Conservation (phyloP, 2,888 invertebrate species). For the Chrysolina haemoptera region DNA sequence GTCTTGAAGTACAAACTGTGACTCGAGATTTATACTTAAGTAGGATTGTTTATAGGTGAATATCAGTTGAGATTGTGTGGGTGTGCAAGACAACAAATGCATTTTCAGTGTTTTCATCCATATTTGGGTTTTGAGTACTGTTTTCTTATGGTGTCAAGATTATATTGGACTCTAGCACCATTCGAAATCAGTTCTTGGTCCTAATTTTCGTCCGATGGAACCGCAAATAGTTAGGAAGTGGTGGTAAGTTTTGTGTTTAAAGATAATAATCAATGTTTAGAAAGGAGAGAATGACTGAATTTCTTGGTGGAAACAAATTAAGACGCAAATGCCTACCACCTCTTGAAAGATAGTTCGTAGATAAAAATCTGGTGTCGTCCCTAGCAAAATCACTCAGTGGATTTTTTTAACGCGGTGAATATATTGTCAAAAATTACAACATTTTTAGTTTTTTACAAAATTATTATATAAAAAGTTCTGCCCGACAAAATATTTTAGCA, state of each 20-base stretch:
- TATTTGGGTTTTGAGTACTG: conserved; percentile 72
- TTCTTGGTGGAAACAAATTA: too few relatives aligned
- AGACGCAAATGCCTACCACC: too few relatives aligned
- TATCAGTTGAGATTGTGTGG: conserved; percentile 43
- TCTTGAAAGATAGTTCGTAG: too few relatives aligned
- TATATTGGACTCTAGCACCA: conserved; percentile 77
- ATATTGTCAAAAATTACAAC: too few relatives aligned
- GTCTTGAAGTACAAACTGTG: conserved; percentile 68
- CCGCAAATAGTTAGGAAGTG: background rate
- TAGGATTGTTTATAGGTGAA: conserved; percentile 55
- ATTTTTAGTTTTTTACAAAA: too few relatives aligned
- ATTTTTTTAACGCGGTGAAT: too few relatives aligned
- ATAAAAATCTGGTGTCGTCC: too few relatives aligned
- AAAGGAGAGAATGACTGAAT: too few relatives aligned
- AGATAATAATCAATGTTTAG: too few relatives aligned
- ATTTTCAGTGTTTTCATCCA: conserved; percentile 23
- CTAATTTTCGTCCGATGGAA: conserved; percentile 33
- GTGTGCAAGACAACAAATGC: conserved; percentile 41
- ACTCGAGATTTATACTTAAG: conserved; percentile 68
- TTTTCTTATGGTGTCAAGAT: conserved; percentile 79
- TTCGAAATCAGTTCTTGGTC: conserved; percentile 75
- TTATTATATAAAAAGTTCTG: too few relatives aligned
- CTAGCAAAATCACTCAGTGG: too few relatives aligned
- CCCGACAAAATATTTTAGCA: too few relatives aligned
- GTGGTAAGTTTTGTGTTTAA: background rate